Evolutionary conservation across 2,888 invertebrate species (phyloP).

Genomic region (Elegia similella): DNA sequence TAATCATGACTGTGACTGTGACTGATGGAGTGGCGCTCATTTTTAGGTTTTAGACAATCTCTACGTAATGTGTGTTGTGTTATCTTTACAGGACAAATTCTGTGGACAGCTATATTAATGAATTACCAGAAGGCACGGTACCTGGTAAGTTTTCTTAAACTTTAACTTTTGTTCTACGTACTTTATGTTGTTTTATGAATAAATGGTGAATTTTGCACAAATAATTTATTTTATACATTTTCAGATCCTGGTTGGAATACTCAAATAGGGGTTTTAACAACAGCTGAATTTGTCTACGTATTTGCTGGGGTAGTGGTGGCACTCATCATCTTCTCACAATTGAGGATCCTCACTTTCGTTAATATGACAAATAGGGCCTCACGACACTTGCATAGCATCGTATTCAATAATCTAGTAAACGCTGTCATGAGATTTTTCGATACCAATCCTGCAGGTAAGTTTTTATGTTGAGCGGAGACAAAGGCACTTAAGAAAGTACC

Average conservation of each 20-base stretch:
- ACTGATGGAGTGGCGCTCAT: too few species aligned
- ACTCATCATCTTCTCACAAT: slow-evolving; percentile 70
- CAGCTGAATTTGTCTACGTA: slow-evolving; percentile 56
- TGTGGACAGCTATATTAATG: slow-evolving; percentile 51
- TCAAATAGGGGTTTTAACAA: slow-evolving; percentile 55
- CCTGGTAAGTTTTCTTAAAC: slow-evolving; percentile 43
- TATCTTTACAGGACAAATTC: slow-evolving; percentile 61
- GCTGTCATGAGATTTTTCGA: slow-evolving; percentile 90
- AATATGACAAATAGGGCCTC: slow-evolving; percentile 84
- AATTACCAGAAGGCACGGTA: slow-evolving; percentile 42
- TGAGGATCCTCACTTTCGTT: slow-evolving; percentile 83
- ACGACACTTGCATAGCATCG: slow-evolving; percentile 85
- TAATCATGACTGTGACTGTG: too few species aligned
- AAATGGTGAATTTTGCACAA: too few species aligned
- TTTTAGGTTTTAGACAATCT: too few species aligned
- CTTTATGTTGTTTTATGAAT: not conserved
- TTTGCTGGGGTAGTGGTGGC: slow-evolving; percentile 55
- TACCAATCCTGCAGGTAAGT: slow-evolving; percentile 87
- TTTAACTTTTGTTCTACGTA: not conserved
- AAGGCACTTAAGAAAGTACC: too few species aligned
- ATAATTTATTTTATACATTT: too few species aligned
- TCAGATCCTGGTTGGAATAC: slow-evolving; percentile 54
- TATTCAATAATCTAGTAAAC: slow-evolving; percentile 87
- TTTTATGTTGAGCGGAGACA: not conserved
- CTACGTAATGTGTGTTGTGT: not conserved